Evolutionary conservation across 2,113 vertebrate genomes (phyloP).

Genomic region (Sylvicapra grimmia): DNA sequence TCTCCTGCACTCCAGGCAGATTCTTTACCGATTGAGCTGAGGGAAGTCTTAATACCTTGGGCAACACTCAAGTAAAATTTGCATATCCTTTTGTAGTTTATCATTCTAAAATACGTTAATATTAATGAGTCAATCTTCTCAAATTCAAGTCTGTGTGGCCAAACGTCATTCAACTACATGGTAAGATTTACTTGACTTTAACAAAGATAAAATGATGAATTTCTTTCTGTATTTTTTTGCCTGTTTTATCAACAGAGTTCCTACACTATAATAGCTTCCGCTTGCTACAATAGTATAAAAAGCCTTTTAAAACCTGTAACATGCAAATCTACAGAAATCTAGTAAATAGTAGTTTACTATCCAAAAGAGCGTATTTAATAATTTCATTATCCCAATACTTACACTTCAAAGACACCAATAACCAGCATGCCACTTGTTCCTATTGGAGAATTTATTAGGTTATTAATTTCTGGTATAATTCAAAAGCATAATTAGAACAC

Average conservation of each 20-base stretch:
- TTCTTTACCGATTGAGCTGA: neutral
- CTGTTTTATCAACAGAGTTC: neutral
- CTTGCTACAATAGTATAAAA: neutral
- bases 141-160: neutral
- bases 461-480: constrained; percentile 53
- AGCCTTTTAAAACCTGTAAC: constrained; percentile 17
- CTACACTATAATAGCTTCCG: neutral
- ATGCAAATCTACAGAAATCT: neutral
- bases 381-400: constrained; percentile 51
- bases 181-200: neutral
- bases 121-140: neutral
- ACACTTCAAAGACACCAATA: constrained; percentile 54
- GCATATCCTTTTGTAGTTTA: neutral
- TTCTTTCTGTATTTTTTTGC: neutral
- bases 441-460: constrained; percentile 45
- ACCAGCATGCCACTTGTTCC: constrained; percentile 31
- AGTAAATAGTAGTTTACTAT: constrained; percentile 10
- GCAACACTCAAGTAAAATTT: neutral
- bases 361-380: constrained; percentile 40
- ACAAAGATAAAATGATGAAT: neutral
- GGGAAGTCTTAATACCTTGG: neutral
- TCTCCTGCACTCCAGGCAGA: neutral
- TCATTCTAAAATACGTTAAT: constrained; percentile 22
- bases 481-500: constrained; percentile 43
- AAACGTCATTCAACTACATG: neutral